phyloP scores from a whole-genome alignment of 2,888 invertebrate genomes.

The Platycnemis pennipes region DNA sequence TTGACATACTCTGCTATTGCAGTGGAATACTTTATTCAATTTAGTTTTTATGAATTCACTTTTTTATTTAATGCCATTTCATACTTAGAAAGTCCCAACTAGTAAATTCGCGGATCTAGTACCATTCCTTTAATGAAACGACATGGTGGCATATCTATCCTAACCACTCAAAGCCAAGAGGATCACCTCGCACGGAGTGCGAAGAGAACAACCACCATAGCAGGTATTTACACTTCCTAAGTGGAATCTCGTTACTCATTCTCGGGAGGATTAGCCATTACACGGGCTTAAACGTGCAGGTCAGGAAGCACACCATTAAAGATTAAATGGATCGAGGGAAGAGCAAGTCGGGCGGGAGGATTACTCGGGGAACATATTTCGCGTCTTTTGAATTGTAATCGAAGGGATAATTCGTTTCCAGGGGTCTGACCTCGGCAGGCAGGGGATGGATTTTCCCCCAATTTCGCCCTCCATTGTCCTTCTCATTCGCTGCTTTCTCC shows the following conservation, averaged over 20 bases:
- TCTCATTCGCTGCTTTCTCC: background rate
- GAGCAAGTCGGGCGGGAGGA: background rate
- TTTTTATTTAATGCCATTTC: too few relatives aligned
- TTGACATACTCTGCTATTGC: too few relatives aligned
- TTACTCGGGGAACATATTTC: constrained; percentile 7
- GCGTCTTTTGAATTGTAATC: constrained; percentile 2
- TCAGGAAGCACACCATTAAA: background rate
- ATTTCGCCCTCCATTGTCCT: background rate
- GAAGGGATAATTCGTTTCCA: constrained; percentile 13
- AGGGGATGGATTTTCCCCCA: background rate
- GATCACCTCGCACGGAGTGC: background rate
- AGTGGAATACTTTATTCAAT: too few relatives aligned
- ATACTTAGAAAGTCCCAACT: too few relatives aligned
- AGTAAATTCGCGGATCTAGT: too few relatives aligned
- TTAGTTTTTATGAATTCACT: too few relatives aligned
- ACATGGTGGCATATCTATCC: background rate
- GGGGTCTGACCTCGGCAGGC: background rate
- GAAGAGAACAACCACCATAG: background rate
- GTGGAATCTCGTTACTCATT: background rate
- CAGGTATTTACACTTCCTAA: background rate
- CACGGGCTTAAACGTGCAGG: background rate
- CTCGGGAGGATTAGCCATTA: background rate
- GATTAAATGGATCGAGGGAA: background rate
- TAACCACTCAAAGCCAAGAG: background rate
- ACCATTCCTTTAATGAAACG: background rate